phyloP scores from a whole-genome alignment of 2,113 vertebrate genomes.

The Blennius ocellaris region DNA sequence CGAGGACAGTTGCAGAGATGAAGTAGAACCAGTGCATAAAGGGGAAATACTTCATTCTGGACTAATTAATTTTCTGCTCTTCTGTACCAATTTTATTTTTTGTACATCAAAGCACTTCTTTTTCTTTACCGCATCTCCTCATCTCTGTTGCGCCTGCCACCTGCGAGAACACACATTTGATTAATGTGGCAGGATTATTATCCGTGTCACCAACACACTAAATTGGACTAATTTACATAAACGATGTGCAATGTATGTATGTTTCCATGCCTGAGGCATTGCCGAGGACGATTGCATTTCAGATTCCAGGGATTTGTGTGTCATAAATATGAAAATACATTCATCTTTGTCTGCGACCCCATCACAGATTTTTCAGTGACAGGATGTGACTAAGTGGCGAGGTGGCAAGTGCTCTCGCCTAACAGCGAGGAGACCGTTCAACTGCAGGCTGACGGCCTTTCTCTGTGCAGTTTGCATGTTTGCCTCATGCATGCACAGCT shows the following conservation, averaged over 20 bases:
- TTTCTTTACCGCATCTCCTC: background rate
- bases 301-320: too few relatives aligned
- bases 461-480: too few relatives aligned
- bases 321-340: too few relatives aligned
- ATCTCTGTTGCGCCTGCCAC: background rate
- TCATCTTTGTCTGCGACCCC: too few relatives aligned
- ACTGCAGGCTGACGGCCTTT: too few relatives aligned
- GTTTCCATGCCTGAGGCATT: background rate
- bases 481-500: too few relatives aligned
- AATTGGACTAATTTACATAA: conserved; percentile 7
- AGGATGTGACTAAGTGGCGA: too few relatives aligned
- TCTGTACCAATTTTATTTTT: background rate
- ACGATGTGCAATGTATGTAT: background rate
- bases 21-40: conserved; percentile 5
- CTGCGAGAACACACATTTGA: background rate
- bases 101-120: background rate
- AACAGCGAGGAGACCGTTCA: too few relatives aligned
- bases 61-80: background rate
- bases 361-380: too few relatives aligned
- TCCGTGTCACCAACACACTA: background rate
- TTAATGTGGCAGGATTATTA: background rate
- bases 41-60: background rate
- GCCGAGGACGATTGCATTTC: background rate
- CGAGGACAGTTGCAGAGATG: conserved; percentile 2
- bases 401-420: too few relatives aligned